These are phyloP conservation scores for Thysanoteuthis rhombus DNA, from an alignment of 2,888 invertebrate genomes.

Conservation along the genomic window DNA sequence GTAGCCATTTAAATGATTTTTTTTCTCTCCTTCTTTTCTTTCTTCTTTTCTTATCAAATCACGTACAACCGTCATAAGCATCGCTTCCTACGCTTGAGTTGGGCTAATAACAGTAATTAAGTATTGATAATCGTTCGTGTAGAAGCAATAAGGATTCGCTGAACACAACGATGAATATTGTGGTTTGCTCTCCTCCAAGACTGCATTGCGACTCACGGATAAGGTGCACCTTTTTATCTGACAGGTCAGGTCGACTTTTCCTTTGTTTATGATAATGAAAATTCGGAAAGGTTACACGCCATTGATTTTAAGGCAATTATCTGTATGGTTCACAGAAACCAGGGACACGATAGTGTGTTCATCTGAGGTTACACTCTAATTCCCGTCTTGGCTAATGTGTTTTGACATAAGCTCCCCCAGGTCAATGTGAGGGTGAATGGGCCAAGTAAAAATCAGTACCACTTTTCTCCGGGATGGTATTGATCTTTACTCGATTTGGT, in stretches of 20 bases:
- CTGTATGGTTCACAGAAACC: neutral
- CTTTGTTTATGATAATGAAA: neutral
- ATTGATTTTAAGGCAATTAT: neutral
- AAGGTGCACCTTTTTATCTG: neutral
- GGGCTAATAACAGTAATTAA: constrained; percentile 12
- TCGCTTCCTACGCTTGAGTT: neutral
- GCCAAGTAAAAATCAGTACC: no score
- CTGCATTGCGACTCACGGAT: neutral
- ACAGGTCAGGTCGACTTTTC: neutral
- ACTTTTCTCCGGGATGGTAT: no score
- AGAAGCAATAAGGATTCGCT: neutral
- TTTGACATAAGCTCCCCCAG: neutral
- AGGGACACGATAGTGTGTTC: neutral
- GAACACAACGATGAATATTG: neutral
- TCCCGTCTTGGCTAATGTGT: neutral
- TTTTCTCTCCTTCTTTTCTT: neutral
- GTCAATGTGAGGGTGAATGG: neutral
- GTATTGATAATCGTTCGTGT: neutral
- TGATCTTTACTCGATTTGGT: no score
- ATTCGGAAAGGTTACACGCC: neutral
- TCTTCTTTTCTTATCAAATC: neutral
- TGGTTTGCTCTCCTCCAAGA: neutral
- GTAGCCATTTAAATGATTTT: neutral
- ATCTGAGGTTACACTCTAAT: neutral
- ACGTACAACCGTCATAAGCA: neutral